Percentiles rank a stretch among this genome's conserved stretches.
Conservation (phyloP, 2,888 invertebrate genomes). For the Esperia sulphurella region DNA sequence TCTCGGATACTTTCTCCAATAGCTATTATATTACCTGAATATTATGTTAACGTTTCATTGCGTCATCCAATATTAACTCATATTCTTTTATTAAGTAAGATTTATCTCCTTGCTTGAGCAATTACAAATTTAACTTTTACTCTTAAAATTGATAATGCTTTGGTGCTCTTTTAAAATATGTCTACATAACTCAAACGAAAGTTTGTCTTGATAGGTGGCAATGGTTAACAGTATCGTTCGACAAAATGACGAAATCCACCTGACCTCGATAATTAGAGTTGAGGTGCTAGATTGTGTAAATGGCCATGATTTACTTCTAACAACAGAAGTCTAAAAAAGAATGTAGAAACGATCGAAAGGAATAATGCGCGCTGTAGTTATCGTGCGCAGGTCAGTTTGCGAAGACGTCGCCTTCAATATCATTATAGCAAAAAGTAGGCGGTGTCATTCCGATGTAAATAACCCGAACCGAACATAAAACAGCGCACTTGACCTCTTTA, state of each 20-base stretch:
- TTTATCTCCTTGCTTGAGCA: too few species aligned
- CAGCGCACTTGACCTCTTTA: conserved; percentile 60
- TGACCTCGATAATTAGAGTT: conserved; percentile 23
- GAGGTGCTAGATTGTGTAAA: conserved; percentile 28
- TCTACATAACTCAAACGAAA: neutral
- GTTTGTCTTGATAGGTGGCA: conserved; percentile 7
- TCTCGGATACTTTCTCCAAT: conserved; percentile 42
- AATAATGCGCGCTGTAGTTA: neutral
- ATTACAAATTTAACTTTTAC: too few species aligned
- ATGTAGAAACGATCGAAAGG: neutral
- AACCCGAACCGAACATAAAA: conserved; percentile 32
- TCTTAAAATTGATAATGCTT: too few species aligned
- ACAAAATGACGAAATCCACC: conserved; percentile 22
- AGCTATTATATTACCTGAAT: conserved; percentile 4
- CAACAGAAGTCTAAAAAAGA: neutral
- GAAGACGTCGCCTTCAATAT: conserved; percentile 16
- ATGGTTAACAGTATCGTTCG: conserved; percentile 3
- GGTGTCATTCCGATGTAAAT: conserved; percentile 34
- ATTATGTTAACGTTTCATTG: conserved; percentile 18
- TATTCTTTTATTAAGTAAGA: neutral
- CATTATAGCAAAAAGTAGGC: conserved; percentile 30
- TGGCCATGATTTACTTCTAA: conserved; percentile 24
- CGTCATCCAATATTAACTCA: conserved; percentile 17
- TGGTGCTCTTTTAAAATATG: neutral
- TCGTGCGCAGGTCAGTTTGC: conserved; percentile 47